phyloP scores from a whole-genome alignment of 2,797 vertebrate genomes.

The Phrynocephalus forsythii region DNA sequence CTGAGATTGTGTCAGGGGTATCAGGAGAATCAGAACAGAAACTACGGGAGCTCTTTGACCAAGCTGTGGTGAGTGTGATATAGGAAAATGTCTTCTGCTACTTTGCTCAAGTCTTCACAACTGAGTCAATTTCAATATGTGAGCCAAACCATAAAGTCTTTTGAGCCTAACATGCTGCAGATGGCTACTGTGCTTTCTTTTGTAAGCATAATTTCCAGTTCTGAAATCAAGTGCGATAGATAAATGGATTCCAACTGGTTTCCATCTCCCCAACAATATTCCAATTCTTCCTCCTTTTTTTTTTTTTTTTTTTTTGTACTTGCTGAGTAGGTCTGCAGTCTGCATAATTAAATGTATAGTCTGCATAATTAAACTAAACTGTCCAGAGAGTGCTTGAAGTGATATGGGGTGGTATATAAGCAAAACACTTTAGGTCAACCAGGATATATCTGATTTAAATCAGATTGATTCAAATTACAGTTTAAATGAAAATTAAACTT shows the following conservation, averaged over 20 bases:
- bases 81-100: slow-evolving; percentile 3
- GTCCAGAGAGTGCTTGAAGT: too few species aligned
- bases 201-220: neutral
- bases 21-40: slow-evolving; percentile 98
- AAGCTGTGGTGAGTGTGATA: slow-evolving; percentile 87
- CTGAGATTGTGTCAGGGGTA: slow-evolving; percentile 94
- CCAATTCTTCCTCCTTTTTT: neutral
- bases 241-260: neutral
- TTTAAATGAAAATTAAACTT: too few species aligned
- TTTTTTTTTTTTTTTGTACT: neutral
- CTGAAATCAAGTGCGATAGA: neutral
- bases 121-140: neutral
- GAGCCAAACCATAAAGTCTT: neutral
- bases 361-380: too few species aligned
- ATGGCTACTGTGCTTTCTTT: neutral
- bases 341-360: too few species aligned
- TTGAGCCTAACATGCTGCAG: neutral
- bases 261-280: neutral
- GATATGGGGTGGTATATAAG: too few species aligned
- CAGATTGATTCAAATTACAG: too few species aligned
- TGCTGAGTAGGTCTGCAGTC: neutral
- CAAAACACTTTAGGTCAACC: too few species aligned
- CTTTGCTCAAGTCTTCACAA: neutral
- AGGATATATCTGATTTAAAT: too few species aligned
- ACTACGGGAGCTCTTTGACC: slow-evolving; percentile 91